A percentile compares a stretch with the other conserved stretches of the same genome.
Conservation (phyloP, 2,888 invertebrate species). For the Bugulina stolonifera region DNA sequence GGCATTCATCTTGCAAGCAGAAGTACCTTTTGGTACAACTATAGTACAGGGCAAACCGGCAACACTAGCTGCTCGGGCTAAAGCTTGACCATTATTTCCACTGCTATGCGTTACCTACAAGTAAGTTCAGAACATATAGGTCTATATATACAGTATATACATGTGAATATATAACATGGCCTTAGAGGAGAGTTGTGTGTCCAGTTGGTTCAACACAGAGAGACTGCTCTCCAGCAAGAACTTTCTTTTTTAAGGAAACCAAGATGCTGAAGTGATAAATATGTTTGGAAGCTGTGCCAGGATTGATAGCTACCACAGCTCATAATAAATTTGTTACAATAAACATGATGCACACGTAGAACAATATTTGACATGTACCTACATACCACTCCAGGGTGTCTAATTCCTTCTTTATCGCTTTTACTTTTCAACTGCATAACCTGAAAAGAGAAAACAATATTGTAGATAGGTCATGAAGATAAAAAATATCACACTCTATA, state of each 20-base stretch:
- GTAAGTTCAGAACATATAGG: neutral
- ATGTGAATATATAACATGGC: too few species aligned
- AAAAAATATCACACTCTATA: neutral
- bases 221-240: too few species aligned
- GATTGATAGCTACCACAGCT: too few species aligned
- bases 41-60: constrained; percentile 51
- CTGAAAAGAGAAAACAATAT: neutral
- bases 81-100: constrained; percentile 56
- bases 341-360: too few species aligned
- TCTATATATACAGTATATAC: too few species aligned
- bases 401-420: neutral
- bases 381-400: constrained; percentile 13
- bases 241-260: too few species aligned
- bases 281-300: too few species aligned
- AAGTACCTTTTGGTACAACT: constrained; percentile 53
- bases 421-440: neutral
- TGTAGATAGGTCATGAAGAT: neutral
- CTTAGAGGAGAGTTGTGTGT: too few species aligned
- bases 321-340: too few species aligned
- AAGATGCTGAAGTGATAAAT: too few species aligned
- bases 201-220: too few species aligned
- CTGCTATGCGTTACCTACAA: constrained; percentile 54
- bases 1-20: constrained; percentile 51
- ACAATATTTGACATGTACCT: neutral
- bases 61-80: constrained; percentile 50